These are phyloP conservation scores for Apodemia duryi DNA, from an alignment of 2,888 invertebrate genomes.

Conservation along the genomic window DNA sequence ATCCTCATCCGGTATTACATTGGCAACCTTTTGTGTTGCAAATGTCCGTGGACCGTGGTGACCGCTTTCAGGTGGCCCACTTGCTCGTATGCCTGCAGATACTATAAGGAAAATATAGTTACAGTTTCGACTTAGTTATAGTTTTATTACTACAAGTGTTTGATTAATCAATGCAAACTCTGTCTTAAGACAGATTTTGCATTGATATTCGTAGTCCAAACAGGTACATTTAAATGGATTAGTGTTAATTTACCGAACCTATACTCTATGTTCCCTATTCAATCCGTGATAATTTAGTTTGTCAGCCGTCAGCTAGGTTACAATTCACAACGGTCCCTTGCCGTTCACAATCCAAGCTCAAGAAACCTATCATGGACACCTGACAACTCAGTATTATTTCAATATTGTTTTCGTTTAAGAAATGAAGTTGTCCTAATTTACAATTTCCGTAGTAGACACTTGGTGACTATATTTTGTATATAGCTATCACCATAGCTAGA, in stretches of 20 bases:
- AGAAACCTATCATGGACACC: neutral
- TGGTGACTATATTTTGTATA: too few relatives aligned
- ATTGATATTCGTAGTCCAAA: neutral
- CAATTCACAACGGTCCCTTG: neutral
- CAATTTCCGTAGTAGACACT: too few relatives aligned
- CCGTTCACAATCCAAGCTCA: neutral
- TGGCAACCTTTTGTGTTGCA: too few relatives aligned
- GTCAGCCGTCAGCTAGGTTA: neutral
- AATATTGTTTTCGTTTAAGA: neutral
- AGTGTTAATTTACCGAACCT: neutral
- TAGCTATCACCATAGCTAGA: too few relatives aligned
- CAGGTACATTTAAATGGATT: neutral
- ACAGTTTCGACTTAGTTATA: too few relatives aligned
- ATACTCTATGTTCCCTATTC: neutral
- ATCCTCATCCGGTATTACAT: too few relatives aligned
- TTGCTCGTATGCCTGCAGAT: too few relatives aligned
- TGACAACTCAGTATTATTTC: neutral
- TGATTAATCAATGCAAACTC: neutral
- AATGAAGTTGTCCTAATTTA: too few relatives aligned
- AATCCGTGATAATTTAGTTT: slow-evolving; percentile 2
- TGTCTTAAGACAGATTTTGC: neutral
- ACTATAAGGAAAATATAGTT: too few relatives aligned
- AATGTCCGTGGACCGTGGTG: too few relatives aligned
- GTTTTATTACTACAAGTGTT: neutral
- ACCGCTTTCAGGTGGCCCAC: too few relatives aligned